A percentile compares a stretch with the other conserved stretches of the same genome.
These are phyloP conservation scores for Epiblema foenella DNA, from an alignment of 2,888 invertebrate species.

Conservation along the genomic window DNA sequence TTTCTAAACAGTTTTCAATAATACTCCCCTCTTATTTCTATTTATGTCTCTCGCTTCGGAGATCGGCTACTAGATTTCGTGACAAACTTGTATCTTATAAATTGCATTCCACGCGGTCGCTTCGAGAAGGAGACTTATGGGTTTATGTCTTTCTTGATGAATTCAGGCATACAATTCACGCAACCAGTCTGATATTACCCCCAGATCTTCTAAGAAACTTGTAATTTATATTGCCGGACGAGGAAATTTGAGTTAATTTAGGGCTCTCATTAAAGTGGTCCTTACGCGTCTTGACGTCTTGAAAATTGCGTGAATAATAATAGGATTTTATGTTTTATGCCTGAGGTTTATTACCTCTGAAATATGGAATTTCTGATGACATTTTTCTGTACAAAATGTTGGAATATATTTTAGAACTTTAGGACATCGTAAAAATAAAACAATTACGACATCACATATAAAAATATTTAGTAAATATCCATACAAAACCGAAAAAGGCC, in stretches of 20 bases:
- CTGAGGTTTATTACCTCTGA: conserved; percentile 38
- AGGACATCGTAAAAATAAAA: neutral
- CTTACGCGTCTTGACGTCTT: conserved; percentile 17
- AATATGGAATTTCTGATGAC: conserved; percentile 25
- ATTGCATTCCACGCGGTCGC: conserved; percentile 73
- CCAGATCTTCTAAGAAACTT: conserved; percentile 23
- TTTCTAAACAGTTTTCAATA: conserved; percentile 45
- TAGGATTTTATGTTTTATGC: conserved; percentile 42
- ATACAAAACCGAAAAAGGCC: neutral
- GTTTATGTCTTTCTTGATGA: conserved; percentile 72
- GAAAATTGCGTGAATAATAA: conserved; percentile 43
- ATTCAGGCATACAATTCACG: conserved; percentile 59
- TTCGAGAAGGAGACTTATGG: conserved; percentile 69
- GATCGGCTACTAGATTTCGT: conserved; percentile 70
- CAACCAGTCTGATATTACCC: conserved; percentile 42
- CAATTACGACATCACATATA: neutral
- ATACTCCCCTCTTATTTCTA: conserved; percentile 46
- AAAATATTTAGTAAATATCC: conserved; percentile 18
- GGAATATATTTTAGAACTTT: neutral
- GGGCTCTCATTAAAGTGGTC: conserved; percentile 35
- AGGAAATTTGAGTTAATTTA: conserved; percentile 35
- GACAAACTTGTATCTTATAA: conserved; percentile 72
- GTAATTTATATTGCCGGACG: conserved; percentile 25
- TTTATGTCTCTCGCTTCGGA: conserved; percentile 55
- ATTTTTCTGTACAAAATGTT: neutral